These are phyloP conservation scores for Brenthis daphne DNA, from an alignment of 2,888 invertebrate species.

Conservation along the genomic window DNA sequence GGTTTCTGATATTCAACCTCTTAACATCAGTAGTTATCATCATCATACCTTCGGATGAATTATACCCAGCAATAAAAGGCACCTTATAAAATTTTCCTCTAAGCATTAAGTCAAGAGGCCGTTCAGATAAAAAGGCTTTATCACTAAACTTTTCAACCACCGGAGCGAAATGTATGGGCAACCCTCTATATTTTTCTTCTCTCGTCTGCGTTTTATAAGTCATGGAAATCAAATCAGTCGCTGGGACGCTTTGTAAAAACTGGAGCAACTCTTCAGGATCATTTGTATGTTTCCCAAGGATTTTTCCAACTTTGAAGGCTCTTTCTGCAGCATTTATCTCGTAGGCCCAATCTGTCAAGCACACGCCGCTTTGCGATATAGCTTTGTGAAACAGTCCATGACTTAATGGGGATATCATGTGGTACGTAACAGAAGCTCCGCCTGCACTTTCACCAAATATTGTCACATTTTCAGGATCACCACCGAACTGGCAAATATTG, in stretches of 20 bases:
- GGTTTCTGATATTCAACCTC: conserved; percentile 46
- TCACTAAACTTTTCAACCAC: conserved; percentile 53
- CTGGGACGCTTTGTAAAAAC: conserved; percentile 45
- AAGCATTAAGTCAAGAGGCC: conserved; percentile 46
- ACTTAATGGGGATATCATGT: conserved; percentile 60
- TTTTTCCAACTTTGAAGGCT: conserved; percentile 45
- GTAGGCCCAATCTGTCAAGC: conserved; percentile 47
- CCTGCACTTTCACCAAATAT: conserved; percentile 64
- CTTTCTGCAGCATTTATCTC: conserved; percentile 41
- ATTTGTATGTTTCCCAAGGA: conserved; percentile 45
- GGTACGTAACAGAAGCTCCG: conserved; percentile 55
- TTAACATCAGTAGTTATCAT: conserved; percentile 38
- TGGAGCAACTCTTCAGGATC: conserved; percentile 44
- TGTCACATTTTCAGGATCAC: conserved; percentile 54
- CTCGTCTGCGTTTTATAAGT: conserved; percentile 45
- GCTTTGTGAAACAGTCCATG: conserved; percentile 57
- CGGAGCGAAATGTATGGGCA: conserved; percentile 51
- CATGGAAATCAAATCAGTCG: conserved; percentile 43
- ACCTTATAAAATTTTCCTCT: conserved; percentile 45
- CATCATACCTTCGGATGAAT: conserved; percentile 50
- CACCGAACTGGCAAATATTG: conserved; percentile 55
- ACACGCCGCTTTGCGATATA: conserved; percentile 57
- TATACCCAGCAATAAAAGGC: conserved; percentile 52
- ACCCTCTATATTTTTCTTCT: conserved; percentile 48
- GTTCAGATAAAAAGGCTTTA: conserved; percentile 48